Conservation (phyloP, 2,888 invertebrate species). For the Sesamia inferens region DNA sequence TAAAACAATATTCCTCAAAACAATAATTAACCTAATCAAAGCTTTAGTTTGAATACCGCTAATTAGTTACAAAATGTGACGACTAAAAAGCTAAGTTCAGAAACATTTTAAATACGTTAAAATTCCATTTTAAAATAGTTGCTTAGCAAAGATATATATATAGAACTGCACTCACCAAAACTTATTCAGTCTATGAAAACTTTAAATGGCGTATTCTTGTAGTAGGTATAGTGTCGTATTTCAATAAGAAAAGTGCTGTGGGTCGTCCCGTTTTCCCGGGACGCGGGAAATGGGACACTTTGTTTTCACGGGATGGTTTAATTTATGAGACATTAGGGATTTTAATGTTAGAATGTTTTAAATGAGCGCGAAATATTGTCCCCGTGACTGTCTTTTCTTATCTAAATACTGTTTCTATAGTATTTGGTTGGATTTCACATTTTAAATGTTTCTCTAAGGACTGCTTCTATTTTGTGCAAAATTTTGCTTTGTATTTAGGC, state of each 20-base stretch:
- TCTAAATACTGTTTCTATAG: neutral
- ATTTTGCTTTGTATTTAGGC: constrained; percentile 6
- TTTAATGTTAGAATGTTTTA: constrained; percentile 29
- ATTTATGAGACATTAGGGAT: constrained; percentile 35
- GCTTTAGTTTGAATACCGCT: constrained; percentile 17
- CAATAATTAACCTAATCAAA: constrained; percentile 7
- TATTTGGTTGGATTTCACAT: neutral
- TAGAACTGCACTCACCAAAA: neutral
- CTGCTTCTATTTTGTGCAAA: constrained; percentile 5
- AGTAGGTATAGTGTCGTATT: constrained; percentile 44
- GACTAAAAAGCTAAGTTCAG: neutral
- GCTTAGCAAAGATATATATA: neutral
- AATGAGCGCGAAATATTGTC: constrained; percentile 30
- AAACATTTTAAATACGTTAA: constrained; percentile 11
- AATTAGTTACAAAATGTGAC: constrained; percentile 9
- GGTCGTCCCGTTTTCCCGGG: constrained; percentile 25
- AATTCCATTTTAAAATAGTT: constrained; percentile 24
- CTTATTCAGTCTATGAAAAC: constrained; percentile 35
- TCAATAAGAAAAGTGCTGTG: constrained; percentile 41
- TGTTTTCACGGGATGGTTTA: constrained; percentile 33
- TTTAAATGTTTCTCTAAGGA: neutral
- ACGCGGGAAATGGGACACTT: constrained; percentile 39
- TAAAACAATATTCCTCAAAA: constrained; percentile 9
- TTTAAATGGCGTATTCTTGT: constrained; percentile 58
- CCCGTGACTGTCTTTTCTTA: neutral